Evolutionary conservation across 2,888 invertebrate genomes (phyloP).

Genomic region (Pachymerium ferrugineum): DNA sequence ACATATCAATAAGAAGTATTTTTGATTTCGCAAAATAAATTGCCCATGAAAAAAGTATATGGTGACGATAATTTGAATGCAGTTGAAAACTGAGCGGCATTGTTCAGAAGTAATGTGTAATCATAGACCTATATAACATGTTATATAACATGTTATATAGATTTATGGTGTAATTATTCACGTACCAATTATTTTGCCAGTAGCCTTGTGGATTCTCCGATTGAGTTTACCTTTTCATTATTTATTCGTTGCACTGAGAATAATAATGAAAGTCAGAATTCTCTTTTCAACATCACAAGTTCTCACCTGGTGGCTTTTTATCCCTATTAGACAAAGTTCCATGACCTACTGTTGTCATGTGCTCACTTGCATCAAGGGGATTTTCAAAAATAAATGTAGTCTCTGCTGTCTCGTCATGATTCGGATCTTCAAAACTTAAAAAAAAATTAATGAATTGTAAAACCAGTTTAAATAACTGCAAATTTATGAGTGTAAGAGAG

Average conservation of each 20-base stretch:
- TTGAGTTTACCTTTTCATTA: not conserved
- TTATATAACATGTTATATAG: too few relatives aligned
- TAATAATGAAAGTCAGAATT: not conserved
- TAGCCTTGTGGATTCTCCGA: constrained; percentile 26
- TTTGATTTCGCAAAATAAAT: too few relatives aligned
- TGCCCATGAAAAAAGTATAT: too few relatives aligned
- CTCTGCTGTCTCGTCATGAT: constrained; percentile 33
- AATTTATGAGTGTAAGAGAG: not conserved
- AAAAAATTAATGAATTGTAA: not conserved
- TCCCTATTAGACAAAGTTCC: constrained; percentile 31
- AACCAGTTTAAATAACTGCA: not conserved
- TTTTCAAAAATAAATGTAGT: constrained; percentile 34
- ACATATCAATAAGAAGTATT: too few relatives aligned
- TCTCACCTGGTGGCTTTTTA: constrained; percentile 28
- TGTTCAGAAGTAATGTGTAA: too few relatives aligned
- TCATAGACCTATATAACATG: too few relatives aligned
- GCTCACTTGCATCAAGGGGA: constrained; percentile 31
- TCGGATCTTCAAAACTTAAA: constrained; percentile 30
- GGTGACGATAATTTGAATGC: too few relatives aligned
- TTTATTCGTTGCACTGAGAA: constrained; percentile 1
- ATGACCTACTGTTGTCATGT: constrained; percentile 30
- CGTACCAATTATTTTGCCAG: constrained; percentile 20
- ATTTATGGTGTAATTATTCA: too few relatives aligned
- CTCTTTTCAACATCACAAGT: not conserved
- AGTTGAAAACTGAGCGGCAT: too few relatives aligned